Percentiles rank a stretch among this genome's conserved stretches.
These are phyloP conservation scores for Eupithecia centaureata DNA, from an alignment of 2,888 invertebrate species.

Conservation along the genomic window DNA sequence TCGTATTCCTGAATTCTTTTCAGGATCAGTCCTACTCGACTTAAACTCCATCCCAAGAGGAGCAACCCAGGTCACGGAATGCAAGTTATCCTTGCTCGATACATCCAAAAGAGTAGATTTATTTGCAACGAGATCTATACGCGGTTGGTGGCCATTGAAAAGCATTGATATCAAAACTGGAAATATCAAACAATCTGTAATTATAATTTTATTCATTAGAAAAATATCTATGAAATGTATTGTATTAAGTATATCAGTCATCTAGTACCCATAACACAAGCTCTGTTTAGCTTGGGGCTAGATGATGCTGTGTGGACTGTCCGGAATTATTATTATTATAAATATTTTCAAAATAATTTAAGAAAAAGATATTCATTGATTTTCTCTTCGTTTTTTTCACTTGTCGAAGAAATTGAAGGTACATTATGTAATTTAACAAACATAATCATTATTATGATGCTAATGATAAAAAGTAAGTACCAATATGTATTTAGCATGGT, in stretches of 20 bases:
- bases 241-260: too few species aligned
- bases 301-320: too few species aligned
- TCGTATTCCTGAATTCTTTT: slow-evolving; percentile 27
- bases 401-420: too few species aligned
- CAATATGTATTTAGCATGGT: neutral
- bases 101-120: slow-evolving; percentile 83
- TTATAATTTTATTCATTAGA: neutral
- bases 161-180: slow-evolving; percentile 49
- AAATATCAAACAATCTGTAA: slow-evolving; percentile 47
- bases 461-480: neutral
- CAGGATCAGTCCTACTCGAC: slow-evolving; percentile 85
- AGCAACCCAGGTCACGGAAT: slow-evolving; percentile 71
- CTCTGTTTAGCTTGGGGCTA: too few species aligned
- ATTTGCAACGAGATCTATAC: slow-evolving; percentile 83
- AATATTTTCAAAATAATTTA: too few species aligned
- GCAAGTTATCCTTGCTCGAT: slow-evolving; percentile 55
- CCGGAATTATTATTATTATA: too few species aligned
- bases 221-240: too few species aligned
- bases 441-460: too few species aligned
- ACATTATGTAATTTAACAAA: too few species aligned
- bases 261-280: too few species aligned
- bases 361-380: too few species aligned
- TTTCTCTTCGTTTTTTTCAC: too few species aligned
- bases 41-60: slow-evolving; percentile 85
- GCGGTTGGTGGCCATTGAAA: slow-evolving; percentile 89